Evolutionary conservation across 37 sponge, comb jelly and placozoan genomes (phyloP), one percentile per base, ranked within the genome.

Genomic region (Hormiphora californensis): DNA sequence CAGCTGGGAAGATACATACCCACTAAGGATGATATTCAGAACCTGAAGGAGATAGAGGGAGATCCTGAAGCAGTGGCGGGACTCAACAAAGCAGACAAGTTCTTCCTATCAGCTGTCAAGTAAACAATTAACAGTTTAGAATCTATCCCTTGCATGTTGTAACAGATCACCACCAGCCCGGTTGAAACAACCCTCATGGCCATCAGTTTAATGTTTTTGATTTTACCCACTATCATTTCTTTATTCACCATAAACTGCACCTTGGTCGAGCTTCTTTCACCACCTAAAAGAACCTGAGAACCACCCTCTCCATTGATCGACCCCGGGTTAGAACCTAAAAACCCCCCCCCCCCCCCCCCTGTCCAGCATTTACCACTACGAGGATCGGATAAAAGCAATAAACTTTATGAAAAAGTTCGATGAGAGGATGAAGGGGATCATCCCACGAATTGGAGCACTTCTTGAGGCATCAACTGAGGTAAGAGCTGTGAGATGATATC

Each of bases 371-470:
- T 73, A 73, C 38, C 81, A 73, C 81, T 73, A 73, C 27, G 81
- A 73, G 38, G 81, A 73, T 23, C 43, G 81, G 9, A 73, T 73
- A 1, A 73, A 33, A 33, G 35, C 36, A 0, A 46, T 73, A 27
- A 73, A 73, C 44, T 73, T 73, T 17, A 73, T n/a, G 46, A 73
- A 73, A 30, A 73, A 73, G 38, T 73, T 73, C 25, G 81, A 73
- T 39, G 81, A 73, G 81, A 39, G 81, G 35, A 15, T 73, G 7
- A 73, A 33, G 81, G 43, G 43, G 28, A 73, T 73, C 9, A 40
- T 19, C 25, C 81, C 81, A 8, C 40, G 43, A 73, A 73, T 73
- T 1, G 43, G 81, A 41, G 81, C 81, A 0, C 44, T 73, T 23
- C 17, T 73, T 4, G 43, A 73, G 46, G 81, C 81, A 1, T 73